Percentiles rank a stretch among this genome's conserved stretches.
Evolutionary conservation across 2,113 vertebrate genomes (phyloP).

Genomic region (Notothenia coriiceps): DNA sequence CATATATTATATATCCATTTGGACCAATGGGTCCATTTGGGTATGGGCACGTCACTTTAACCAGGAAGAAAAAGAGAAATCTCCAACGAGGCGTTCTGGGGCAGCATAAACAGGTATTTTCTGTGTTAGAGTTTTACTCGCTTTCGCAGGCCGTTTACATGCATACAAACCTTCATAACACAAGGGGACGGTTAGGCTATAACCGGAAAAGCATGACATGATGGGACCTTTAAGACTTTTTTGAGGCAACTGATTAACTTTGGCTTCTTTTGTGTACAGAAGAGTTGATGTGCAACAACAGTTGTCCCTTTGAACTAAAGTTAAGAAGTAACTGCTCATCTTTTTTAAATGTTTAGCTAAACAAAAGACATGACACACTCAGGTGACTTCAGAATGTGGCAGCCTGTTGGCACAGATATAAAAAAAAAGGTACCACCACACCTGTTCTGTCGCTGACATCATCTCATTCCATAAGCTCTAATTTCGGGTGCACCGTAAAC

Average conservation of each 20-base stretch:
- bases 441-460: conserved; percentile 79
- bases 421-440: conserved; percentile 58
- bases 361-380: conserved; percentile 10
- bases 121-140: too few species aligned
- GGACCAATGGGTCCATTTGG: too few species aligned
- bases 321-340: background rate
- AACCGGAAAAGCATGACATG: too few species aligned
- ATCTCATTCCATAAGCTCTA: conserved; percentile 67
- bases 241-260: background rate
- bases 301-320: background rate
- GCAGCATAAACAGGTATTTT: too few species aligned
- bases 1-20: too few species aligned
- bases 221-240: background rate
- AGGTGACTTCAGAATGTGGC: conserved; percentile 26
- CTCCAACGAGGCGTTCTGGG: too few species aligned
- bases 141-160: too few species aligned
- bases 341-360: background rate
- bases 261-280: background rate
- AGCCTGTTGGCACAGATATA: conserved; percentile 44
- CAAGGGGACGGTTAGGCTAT: too few species aligned
- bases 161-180: too few species aligned
- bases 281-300: background rate
- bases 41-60: too few species aligned
- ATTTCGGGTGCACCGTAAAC: conserved; percentile 72
- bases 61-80: too few species aligned